Conservation (phyloP, 2,888 invertebrate genomes). For the Ptilodon capucinus region DNA sequence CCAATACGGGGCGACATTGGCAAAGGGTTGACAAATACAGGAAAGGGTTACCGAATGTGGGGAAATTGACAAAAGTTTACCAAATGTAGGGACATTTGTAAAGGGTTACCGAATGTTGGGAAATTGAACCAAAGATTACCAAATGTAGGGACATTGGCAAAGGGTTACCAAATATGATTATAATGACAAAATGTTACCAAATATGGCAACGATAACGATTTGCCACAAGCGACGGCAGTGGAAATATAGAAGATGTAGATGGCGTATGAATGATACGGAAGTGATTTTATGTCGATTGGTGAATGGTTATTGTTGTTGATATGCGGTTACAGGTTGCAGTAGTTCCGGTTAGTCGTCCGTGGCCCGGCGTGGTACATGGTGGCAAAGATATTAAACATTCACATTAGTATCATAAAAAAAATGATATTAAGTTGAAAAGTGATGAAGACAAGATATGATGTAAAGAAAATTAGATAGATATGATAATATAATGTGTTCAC, state of each 20-base stretch:
- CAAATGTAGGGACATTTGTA: not conserved
- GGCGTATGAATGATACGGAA: conserved; percentile 4
- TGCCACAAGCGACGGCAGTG: not conserved
- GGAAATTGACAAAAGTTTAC: conserved; percentile 12
- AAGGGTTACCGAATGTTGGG: conserved; percentile 1
- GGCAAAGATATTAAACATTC: conserved; percentile 1
- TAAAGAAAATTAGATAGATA: too few species aligned
- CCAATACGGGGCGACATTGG: not conserved
- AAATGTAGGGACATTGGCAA: not conserved
- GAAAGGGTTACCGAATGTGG: not conserved
- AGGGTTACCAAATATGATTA: conserved; percentile 3
- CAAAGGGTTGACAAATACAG: too few species aligned
- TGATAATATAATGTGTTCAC: too few species aligned
- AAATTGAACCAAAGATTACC: conserved; percentile 10
- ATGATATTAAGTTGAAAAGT: too few species aligned
- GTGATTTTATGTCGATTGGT: conserved; percentile 8
- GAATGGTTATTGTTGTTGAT: conserved; percentile 5
- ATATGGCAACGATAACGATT: not conserved
- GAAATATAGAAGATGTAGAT: not conserved
- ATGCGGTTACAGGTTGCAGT: conserved; percentile 2
- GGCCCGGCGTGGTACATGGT: conserved; percentile 9
- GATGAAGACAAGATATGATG: too few species aligned
- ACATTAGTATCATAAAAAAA: conserved; percentile 2
- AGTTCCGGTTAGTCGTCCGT: conserved; percentile 5
- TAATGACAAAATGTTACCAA: conserved; percentile 9